Base-by-base conservation (phyloP, 2,113 vertebrate genomes). In the Struthidea cinerea region DNA sequence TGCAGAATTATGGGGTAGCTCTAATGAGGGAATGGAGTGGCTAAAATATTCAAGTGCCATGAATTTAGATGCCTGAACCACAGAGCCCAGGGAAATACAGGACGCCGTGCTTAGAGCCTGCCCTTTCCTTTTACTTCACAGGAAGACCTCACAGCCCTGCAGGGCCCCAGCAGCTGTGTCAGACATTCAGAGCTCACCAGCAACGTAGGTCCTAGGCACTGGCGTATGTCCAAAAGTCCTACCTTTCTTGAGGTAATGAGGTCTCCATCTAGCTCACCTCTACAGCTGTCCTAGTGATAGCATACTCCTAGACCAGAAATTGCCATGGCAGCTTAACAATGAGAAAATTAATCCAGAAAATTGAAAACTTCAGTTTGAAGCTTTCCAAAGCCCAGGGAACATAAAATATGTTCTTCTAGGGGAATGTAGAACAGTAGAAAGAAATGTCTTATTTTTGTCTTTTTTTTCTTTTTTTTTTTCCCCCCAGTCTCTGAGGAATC, bases 381-480 rank as follows among this genome's bases (percentile, higher is more conserved):
- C 30, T 78, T 84, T 59, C n/a, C 20, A 35, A 71, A 69, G 32
- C 10, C 16, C 28, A 35, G 15, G 9, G 24, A 87, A 11, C 11
- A 91, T 74, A 57, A 95, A 79, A 24, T 17, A 32, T 1, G 4
- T 73, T 35, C 35, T 68, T 88, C 39, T 10, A 69, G 24, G 12
- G 79, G 16, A 79, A 4, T 8, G 9, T 26, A 49, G 49, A 49
- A 27, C 0, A 16, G 24, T 8, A 70, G 41, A 84, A 64, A 50
- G 3, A 68, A 81, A n/a, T 0, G 0, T 10, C 11, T 64, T 15
- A 59, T 5, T 60, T 23, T 11, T 10, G 41, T 7, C 12, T 11
- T 50, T 4, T 47, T 16, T 20, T 59, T 63, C 16, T 7, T 12
- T 13, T 9, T 2, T 39, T 39, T 39, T 39, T 39, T 11, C 39